Conservation (phyloP, 2,113 vertebrate genomes). For the Tyto alba region DNA sequence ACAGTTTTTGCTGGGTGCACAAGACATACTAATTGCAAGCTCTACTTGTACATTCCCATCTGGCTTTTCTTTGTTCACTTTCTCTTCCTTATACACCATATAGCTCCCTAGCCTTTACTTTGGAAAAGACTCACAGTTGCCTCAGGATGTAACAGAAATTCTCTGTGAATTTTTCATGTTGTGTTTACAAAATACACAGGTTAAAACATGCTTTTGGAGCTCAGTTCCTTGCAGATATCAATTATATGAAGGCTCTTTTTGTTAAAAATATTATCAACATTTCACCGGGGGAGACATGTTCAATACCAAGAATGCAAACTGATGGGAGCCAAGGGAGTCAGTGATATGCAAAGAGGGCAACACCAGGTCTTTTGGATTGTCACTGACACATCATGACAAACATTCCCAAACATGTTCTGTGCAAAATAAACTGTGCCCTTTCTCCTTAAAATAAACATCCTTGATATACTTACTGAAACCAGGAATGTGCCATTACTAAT, state of each 20-base stretch:
- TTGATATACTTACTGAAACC: conserved; percentile 42
- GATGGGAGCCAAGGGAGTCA: neutral
- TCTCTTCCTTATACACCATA: neutral
- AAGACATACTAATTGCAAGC: neutral
- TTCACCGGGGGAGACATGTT: neutral
- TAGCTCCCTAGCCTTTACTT: neutral
- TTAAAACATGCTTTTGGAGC: conserved; percentile 54
- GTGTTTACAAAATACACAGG: conserved; percentile 65
- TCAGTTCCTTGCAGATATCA: conserved; percentile 37
- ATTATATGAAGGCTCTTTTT: conserved; percentile 17
- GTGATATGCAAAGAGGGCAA: conserved; percentile 1
- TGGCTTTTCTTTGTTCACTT: conserved; percentile 42
- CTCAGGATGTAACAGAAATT: conserved; percentile 60
- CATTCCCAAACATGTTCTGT: conserved; percentile 40
- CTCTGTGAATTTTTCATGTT: conserved; percentile 57
- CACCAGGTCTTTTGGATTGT: conserved; percentile 1
- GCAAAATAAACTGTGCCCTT: conserved; percentile 54
- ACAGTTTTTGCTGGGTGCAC: neutral
- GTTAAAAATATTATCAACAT: conserved; percentile 14
- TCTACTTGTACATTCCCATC: neutral
- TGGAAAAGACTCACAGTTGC: conserved; percentile 27
- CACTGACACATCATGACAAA: conserved; percentile 56
- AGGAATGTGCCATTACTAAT: conserved; percentile 59
- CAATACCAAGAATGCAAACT: conserved; percentile 14
- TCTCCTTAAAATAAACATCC: conserved; percentile 60